Percentiles rank a stretch among this genome's conserved stretches.
Conservation (phyloP, 2,797 vertebrate genomes). For the Astyanax mexicanus region DNA sequence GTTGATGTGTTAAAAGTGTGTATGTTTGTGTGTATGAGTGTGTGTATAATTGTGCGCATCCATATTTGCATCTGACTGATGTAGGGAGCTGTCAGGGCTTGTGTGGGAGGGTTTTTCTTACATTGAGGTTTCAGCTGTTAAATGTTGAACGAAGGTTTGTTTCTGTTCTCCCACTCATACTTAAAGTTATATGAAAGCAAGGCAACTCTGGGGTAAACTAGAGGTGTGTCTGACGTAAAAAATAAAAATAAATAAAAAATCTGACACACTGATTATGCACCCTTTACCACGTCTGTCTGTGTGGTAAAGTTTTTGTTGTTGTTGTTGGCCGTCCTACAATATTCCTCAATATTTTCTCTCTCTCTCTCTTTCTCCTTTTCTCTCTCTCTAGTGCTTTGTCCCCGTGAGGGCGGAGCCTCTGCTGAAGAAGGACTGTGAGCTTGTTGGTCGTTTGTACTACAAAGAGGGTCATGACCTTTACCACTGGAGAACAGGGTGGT, state of each 20-base stretch:
- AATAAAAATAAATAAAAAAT: too few species aligned
- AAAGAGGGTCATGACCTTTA: slow-evolving; percentile 93
- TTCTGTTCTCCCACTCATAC: too few species aligned
- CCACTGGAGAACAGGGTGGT: slow-evolving; percentile 94
- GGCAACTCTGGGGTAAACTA: slow-evolving; percentile 51
- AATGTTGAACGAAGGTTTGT: too few species aligned
- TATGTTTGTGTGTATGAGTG: too few species aligned
- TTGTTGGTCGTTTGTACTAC: slow-evolving; percentile 91
- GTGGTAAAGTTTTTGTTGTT: slow-evolving; percentile 38
- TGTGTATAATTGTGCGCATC: too few species aligned
- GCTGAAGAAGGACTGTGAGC: slow-evolving; percentile 82
- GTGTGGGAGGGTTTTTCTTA: slow-evolving; percentile 41
- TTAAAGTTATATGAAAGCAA: slow-evolving; percentile 41
- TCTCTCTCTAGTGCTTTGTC: slow-evolving; percentile 82
- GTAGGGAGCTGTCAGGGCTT: slow-evolving; percentile 36
- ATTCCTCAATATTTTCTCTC: background rate
- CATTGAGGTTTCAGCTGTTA: too few species aligned
- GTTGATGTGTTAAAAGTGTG: too few species aligned
- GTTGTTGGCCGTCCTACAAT: too few species aligned
- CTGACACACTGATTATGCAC: slow-evolving; percentile 46
- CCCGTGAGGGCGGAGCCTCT: slow-evolving; percentile 81
- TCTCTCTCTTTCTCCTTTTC: background rate
- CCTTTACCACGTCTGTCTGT: slow-evolving; percentile 49
- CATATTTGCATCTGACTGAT: slow-evolving; percentile 36
- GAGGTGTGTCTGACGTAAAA: slow-evolving; percentile 50